A percentile compares a stretch with the other conserved stretches of the same genome.
Conservation (phyloP, 2,113 vertebrate genomes). For the Pseudois nayaur region DNA sequence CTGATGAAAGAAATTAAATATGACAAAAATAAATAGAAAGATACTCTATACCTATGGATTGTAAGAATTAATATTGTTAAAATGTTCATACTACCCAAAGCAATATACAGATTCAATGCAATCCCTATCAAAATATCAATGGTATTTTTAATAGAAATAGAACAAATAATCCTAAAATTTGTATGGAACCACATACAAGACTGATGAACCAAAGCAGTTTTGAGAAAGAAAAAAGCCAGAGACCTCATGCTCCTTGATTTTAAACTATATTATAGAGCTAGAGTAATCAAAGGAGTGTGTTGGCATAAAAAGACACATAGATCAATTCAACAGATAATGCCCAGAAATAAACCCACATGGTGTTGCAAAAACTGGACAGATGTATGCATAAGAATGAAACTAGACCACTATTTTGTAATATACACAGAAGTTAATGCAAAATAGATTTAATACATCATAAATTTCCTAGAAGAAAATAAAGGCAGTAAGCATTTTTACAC, state of each 20-base stretch:
- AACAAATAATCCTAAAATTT: background rate
- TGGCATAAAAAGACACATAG: background rate
- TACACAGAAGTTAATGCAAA: background rate
- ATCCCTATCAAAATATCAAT: background rate
- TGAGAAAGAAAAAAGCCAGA: background rate
- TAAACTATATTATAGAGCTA: background rate
- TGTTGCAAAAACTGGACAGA: background rate
- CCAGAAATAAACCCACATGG: background rate
- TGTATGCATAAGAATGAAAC: background rate
- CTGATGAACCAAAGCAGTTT: background rate
- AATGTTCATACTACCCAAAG: background rate
- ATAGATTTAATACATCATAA: background rate
- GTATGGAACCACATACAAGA: background rate
- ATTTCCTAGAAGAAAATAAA: background rate
- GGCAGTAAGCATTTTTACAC: background rate
- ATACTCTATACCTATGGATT: background rate
- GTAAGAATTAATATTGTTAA: background rate
- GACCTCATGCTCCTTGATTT: background rate
- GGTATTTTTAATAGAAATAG: background rate
- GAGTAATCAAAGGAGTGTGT: background rate
- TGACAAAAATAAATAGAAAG: background rate
- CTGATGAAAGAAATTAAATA: background rate
- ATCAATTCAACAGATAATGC: background rate
- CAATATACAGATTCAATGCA: background rate
- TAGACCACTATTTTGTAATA: background rate